Percentiles rank a stretch among this genome's conserved stretches.
Evolutionary conservation across 2,113 vertebrate species (phyloP).

Genomic region (Cheilinus undulatus): DNA sequence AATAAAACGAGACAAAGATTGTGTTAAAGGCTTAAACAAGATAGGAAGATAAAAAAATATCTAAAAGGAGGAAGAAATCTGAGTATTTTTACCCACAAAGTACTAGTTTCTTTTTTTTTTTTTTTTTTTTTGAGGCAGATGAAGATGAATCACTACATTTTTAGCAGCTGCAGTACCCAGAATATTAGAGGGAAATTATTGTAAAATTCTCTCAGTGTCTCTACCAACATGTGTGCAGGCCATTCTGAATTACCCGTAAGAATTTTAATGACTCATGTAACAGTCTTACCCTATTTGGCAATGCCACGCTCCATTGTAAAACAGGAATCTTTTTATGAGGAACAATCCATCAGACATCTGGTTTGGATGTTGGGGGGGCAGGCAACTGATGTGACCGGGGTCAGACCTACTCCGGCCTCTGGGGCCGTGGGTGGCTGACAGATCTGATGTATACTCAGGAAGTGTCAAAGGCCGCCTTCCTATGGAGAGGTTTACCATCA

Average conservation of each 20-base stretch:
- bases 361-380: conserved; percentile 61
- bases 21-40: conserved; percentile 13
- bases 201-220: conserved; percentile 26
- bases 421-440: conserved; percentile 42
- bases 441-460: conserved; percentile 55
- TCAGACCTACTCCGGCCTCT: conserved; percentile 47
- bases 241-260: conserved; percentile 64
- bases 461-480: conserved; percentile 34
- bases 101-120: conserved; percentile 28
- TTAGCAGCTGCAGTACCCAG: conserved; percentile 1
- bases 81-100: conserved; percentile 9
- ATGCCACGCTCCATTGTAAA: conserved; percentile 68
- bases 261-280: conserved; percentile 70
- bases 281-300: conserved; percentile 68
- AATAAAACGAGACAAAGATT: conserved; percentile 10
- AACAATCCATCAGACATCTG: conserved; percentile 77
- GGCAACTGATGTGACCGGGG: conserved; percentile 57
- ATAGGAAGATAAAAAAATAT: conserved; percentile 27
- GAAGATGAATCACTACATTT: conserved; percentile 10
- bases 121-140: conserved; percentile 18
- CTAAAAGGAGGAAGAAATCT: conserved; percentile 13
- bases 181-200: conserved; percentile 24
- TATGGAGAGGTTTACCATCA: conserved; percentile 23
- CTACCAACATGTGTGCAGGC: conserved; percentile 44
- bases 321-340: conserved; percentile 74